Percentiles rank a stretch among this genome's conserved stretches.
Evolutionary conservation across 1,140 invertebrate species (phyloP).

Genomic region (Idris sp.): DNA sequence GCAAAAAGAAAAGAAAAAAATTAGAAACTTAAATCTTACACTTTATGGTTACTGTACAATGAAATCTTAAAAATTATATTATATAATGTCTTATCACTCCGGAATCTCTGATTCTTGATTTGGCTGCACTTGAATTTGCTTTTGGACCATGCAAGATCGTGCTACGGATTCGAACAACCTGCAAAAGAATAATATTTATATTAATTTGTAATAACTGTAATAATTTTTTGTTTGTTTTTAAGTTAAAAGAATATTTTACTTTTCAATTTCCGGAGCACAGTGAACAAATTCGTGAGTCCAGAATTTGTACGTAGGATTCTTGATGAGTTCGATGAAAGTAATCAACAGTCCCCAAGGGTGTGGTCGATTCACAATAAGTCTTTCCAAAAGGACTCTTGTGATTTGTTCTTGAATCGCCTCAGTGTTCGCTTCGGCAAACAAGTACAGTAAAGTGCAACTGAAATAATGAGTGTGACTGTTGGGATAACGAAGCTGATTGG

Average conservation of each 20-base stretch:
- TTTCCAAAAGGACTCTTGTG: slow-evolving; percentile 95
- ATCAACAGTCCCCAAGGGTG: slow-evolving; percentile 99
- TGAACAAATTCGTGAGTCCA: slow-evolving; percentile 99
- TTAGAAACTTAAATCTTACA: slow-evolving; percentile 68
- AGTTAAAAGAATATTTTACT: slow-evolving; percentile 81
- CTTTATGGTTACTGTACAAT: slow-evolving; percentile 75
- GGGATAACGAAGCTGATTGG: slow-evolving; percentile 98
- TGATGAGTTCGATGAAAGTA: slow-evolving; percentile 99
- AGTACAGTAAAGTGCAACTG: slow-evolving; percentile 96
- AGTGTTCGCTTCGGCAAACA: slow-evolving; percentile 98
- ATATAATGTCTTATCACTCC: slow-evolving; percentile 79
- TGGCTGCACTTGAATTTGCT: slow-evolving; percentile 79
- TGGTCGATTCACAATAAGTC: slow-evolving; percentile 97
- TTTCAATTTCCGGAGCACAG: slow-evolving; percentile 99
- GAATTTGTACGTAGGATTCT: slow-evolving; percentile 99
- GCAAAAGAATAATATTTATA: slow-evolving; percentile 63
- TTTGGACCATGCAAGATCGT: slow-evolving; percentile 93
- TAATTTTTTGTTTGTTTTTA: slow-evolving; percentile 65
- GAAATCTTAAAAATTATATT: slow-evolving; percentile 66
- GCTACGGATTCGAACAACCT: slow-evolving; percentile 96
- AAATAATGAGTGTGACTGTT: slow-evolving; percentile 99
- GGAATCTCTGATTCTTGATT: slow-evolving; percentile 80
- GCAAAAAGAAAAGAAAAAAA: no score
- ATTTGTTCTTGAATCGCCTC: slow-evolving; percentile 97
- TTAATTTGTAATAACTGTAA: not conserved